phyloP scores from a whole-genome alignment of 2,113 vertebrate genomes.

The Ginglymostoma cirratum region DNA sequence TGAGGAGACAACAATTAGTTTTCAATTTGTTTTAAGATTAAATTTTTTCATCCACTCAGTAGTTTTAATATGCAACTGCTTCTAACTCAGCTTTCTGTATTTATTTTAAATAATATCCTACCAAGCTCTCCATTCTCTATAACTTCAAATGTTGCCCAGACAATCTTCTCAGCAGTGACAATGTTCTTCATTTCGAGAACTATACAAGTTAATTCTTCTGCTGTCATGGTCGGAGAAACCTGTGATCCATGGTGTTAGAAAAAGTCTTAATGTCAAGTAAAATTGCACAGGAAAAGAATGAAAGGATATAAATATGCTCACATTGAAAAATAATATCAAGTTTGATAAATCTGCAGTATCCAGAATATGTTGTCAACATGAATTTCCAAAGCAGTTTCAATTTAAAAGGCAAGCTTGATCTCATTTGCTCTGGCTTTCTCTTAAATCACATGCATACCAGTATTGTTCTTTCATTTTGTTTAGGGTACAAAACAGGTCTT shows the following conservation, averaged over 20 bases:
- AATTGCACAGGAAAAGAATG: not conserved
- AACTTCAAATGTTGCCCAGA: slow-evolving; percentile 86
- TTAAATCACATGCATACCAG: not conserved
- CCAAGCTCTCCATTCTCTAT: slow-evolving; percentile 92
- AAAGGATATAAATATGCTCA: not conserved
- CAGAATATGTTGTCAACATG: not conserved
- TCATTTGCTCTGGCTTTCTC: not conserved
- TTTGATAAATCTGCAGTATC: not conserved
- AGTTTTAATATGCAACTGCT: not conserved
- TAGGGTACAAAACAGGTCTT: not conserved
- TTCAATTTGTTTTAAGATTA: not conserved
- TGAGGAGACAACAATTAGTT: not conserved
- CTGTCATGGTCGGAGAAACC: slow-evolving; percentile 80
- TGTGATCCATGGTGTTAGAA: slow-evolving; percentile 47
- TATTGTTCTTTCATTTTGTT: not conserved
- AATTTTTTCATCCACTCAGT: not conserved
- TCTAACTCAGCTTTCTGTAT: not conserved
- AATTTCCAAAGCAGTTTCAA: not conserved
- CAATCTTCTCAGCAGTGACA: slow-evolving; percentile 54
- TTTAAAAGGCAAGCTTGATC: not conserved
- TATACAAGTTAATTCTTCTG: slow-evolving; percentile 71
- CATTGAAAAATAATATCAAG: not conserved
- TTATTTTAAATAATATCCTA: slow-evolving; percentile 47
- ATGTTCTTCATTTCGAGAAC: slow-evolving; percentile 74
- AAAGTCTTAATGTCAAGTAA: not conserved